Base-by-base conservation (phyloP, 2,888 invertebrate species). In the Seira musarum region DNA sequence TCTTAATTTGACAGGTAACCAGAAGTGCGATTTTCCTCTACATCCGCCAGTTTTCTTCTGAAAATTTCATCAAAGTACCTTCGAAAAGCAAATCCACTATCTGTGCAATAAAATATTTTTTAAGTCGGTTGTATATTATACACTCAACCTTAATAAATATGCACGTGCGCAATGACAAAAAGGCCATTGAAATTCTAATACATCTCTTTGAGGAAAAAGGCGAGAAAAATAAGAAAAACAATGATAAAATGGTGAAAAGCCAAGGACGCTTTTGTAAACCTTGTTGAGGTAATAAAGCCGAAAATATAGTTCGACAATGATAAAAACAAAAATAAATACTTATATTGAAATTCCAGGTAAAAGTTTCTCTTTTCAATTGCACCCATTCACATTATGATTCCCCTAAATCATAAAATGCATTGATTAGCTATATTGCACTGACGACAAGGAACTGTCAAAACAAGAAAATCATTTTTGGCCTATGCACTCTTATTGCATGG, bases 281-380 rank as follows among this genome's bases (percentile, higher is more conserved):
- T n/a, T n/a, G n/a, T n/a, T n/a, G n/a, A n/a, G n/a, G n/a, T n/a
- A n/a, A n/a, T n/a, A n/a, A n/a, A 64, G 35, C 40, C n/a, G 8
- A 64, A 25, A 19, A 63, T 63, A 49, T 17, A 10, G 25, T 67
- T 69, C n/a, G n/a, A n/a, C n/a, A n/a, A n/a, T n/a, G n/a, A n/a
- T n/a, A n/a, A n/a, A n/a, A n/a, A n/a, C n/a, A n/a, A n/a, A n/a
- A n/a, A n/a, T n/a, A n/a, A n/a, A n/a, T n/a, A n/a, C n/a, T n/a
- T n/a, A 24, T 63, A 68, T 67, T 24, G 70, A 70, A 70, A 77
- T 71, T 78, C 71, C 78, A 71, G 71, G 78, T 71, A 78, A 78
- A 24, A 60, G n/a, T 71, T 71, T 67, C 61, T 15, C 70, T 67
- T 72, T 61, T 65, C 2, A 57, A 78, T 66, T 78, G 78, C 78